Base-by-base conservation (phyloP, 2,888 invertebrate genomes). In the Abrostola tripartita region DNA sequence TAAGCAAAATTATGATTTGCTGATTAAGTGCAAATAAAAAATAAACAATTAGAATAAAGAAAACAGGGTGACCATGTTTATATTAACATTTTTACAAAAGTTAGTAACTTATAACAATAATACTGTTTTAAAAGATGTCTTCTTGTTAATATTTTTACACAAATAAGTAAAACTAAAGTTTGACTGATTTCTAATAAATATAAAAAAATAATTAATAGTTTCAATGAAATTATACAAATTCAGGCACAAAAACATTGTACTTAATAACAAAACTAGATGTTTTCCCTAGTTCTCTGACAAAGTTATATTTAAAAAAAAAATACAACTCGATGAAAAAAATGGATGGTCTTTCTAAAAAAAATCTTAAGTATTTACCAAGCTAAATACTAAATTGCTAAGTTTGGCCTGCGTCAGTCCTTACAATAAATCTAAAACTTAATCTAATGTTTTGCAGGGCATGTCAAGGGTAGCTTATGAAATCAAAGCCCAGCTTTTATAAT, bases 51-150 rank as follows among this genome's bases (percentile, higher is more conserved):
- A 24, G n/a, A n/a, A 24, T 24, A 24, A 24, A 24, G n/a, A 24
- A 1, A 47, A 24, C 24, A 47, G 44, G 10, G 44, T 47, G 44
- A 47, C 44, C 44, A 47, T 47, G 40, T 40, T 47, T 64, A 54
- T 52, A 61, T 51, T 65, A 61, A 62, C 64, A 73, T 64, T 63
- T 77, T 59, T 66, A 74, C 64, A 74, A 71, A 68, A 61, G 47
- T 75, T 76, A 76, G 56, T 72, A 56, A 63, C 52, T 72, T 79
- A 72, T 41, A 63, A 51, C 38, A 71, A 77, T 82, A 82, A 82
- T 82, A 82, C 82, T 82, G 76, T 8, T 68, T 52, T 55, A 47
- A 80, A 79, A 81, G 82, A 82, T 74, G 77, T 71, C 64, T 68
- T 51, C 52, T 52, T 66, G 65, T 76, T 78, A 69, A 60, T 77